Evolutionary conservation across 2,113 vertebrate species (phyloP).

Genomic region (Myrmophylax atrothorax): DNA sequence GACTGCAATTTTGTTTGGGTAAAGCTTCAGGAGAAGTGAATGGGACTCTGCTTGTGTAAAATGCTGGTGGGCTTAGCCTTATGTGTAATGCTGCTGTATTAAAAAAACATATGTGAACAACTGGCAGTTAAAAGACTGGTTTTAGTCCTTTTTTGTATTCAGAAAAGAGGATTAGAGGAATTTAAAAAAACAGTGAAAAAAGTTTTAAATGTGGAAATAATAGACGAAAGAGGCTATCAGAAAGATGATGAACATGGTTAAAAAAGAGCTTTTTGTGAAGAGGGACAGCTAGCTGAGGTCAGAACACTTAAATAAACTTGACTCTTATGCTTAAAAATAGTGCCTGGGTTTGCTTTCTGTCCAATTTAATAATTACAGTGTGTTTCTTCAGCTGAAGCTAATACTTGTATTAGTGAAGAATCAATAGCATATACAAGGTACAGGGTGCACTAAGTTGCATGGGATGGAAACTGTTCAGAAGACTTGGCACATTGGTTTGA

Average conservation of each 20-base stretch:
- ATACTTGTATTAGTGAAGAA: background rate
- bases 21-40: background rate
- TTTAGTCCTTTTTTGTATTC: background rate
- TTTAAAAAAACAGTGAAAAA: background rate
- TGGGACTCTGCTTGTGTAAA: background rate
- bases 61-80: background rate
- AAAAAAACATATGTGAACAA: background rate
- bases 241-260: background rate
- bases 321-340: background rate
- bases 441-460: background rate
- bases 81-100: background rate
- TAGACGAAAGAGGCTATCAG: background rate
- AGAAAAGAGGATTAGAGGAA: conserved; percentile 2
- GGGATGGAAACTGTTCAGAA: background rate
- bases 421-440: background rate
- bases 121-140: background rate
- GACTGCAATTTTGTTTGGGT: background rate
- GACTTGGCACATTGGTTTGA: accelerated
- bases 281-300: background rate
- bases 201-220: background rate
- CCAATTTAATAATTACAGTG: background rate
- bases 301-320: background rate
- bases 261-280: background rate
- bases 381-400: background rate
- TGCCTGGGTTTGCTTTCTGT: background rate